A percentile compares a stretch with the other conserved stretches of the same genome.
Evolutionary conservation across 2,888 invertebrate genomes (phyloP).

Genomic region (Diarsia dahlii): DNA sequence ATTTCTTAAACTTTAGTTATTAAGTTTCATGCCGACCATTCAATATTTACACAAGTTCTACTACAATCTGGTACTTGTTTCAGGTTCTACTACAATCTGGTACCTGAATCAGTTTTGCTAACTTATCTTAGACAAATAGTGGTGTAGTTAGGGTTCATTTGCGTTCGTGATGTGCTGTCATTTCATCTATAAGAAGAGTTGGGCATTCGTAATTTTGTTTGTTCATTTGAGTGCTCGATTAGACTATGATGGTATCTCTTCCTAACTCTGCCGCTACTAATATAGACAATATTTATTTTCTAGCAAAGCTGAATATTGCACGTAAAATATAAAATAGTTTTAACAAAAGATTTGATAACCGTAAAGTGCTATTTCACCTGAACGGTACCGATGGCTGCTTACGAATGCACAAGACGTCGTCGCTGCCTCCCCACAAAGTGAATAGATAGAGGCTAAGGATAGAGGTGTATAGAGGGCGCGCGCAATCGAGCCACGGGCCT

Average conservation of each 20-base stretch:
- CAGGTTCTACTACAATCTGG: not conserved
- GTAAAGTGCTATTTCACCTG: conserved; percentile 67
- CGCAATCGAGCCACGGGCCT: conserved; percentile 82
- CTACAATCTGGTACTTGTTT: not conserved
- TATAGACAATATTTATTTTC: not conserved
- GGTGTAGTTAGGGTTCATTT: not conserved
- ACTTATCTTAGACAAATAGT: not conserved
- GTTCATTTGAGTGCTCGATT: not conserved
- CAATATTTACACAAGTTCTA: not conserved
- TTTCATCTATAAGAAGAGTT: not conserved
- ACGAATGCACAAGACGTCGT: conserved; percentile 86
- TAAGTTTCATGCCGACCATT: not conserved
- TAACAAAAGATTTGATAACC: conserved; percentile 51
- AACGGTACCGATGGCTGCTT: conserved; percentile 78
- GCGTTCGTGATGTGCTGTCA: not conserved
- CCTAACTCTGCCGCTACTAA: not conserved
- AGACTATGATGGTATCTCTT: not conserved
- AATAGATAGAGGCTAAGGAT: conserved; percentile 78
- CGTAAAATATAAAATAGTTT: conserved; percentile 2
- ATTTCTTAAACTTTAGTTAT: not conserved
- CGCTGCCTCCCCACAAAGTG: conserved; percentile 80
- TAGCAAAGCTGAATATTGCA: not conserved
- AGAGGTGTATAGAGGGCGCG: conserved; percentile 77
- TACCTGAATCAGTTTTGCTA: not conserved
- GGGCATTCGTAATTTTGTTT: not conserved